These are phyloP conservation scores for Zaprionus lachaisei DNA, from an alignment of 1,140 invertebrate genomes.

Conservation along the genomic window DNA sequence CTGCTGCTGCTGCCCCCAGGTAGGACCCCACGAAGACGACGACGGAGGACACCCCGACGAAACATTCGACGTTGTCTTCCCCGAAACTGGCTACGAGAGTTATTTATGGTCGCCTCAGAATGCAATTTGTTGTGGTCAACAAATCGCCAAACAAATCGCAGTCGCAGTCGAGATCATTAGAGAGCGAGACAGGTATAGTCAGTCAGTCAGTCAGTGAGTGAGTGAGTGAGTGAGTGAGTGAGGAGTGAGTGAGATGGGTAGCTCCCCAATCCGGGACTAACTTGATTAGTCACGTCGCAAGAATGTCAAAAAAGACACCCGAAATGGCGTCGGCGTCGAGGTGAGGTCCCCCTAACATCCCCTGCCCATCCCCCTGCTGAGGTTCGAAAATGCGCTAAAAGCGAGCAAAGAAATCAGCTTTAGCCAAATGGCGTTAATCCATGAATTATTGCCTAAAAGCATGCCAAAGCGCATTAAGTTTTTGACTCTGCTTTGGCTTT, in stretches of 20 bases:
- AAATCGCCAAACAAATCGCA: conserved; percentile 75
- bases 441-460: conserved; percentile 84
- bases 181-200: conserved; percentile 37
- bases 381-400: conserved; percentile 68
- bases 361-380: not conserved
- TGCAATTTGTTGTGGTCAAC: conserved; percentile 82
- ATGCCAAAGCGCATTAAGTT: conserved; percentile 83
- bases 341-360: conserved; percentile 47
- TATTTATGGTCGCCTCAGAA: conserved; percentile 68
- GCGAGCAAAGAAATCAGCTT: conserved; percentile 76
- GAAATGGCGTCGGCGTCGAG: conserved; percentile 16
- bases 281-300: conserved; percentile 80
- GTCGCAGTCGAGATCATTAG: conserved; percentile 40
- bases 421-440: conserved; percentile 84
- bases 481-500: conserved; percentile 49
- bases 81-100: conserved; percentile 47
- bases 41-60: conserved; percentile 54
- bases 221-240: no score
- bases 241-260: conserved; percentile 27
- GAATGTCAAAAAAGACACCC: conserved; percentile 58
- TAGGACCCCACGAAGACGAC: not conserved
- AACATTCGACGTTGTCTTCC: not conserved
- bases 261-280: conserved; percentile 26
- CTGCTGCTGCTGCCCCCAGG: conserved; percentile 1
- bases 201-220: not conserved